These are phyloP conservation scores for Meteorus colon DNA, from an alignment of 2,888 invertebrate genomes.

Conservation along the genomic window DNA sequence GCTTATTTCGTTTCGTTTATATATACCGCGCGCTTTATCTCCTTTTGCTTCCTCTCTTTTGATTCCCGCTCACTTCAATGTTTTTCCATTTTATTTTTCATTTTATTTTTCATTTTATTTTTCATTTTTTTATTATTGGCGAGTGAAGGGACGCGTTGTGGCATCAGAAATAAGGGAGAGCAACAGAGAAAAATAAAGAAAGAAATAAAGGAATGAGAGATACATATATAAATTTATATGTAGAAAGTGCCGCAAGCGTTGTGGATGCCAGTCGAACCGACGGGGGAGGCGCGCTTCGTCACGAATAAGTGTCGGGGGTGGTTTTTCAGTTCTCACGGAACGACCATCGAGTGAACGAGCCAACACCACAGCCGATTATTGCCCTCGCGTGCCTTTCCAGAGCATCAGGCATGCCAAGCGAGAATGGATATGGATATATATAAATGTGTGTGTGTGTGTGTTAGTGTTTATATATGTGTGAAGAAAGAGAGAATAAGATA, in stretches of 20 bases:
- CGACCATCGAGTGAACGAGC: slow-evolving; percentile 3
- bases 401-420: slow-evolving; percentile 18
- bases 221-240: slow-evolving; percentile 5
- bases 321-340: slow-evolving; percentile 48
- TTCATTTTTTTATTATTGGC: slow-evolving; percentile 22
- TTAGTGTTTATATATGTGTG: background rate
- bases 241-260: slow-evolving; percentile 39
- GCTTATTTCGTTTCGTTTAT: slow-evolving; percentile 48
- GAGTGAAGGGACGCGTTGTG: slow-evolving; percentile 26
- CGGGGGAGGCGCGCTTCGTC: slow-evolving; percentile 43
- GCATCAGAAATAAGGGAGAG: slow-evolving; percentile 8
- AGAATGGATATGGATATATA: slow-evolving; percentile 7
- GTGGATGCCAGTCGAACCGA: slow-evolving; percentile 47
- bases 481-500: background rate
- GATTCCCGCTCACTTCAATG: slow-evolving; percentile 32
- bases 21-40: slow-evolving; percentile 35
- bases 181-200: background rate
- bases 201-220: background rate
- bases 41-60: slow-evolving; percentile 35
- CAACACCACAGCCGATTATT: slow-evolving; percentile 25
- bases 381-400: slow-evolving; percentile 24
- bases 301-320: slow-evolving; percentile 48
- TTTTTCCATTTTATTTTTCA: slow-evolving; percentile 37
- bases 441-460: background rate
- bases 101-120: background rate